Percentiles rank a stretch among this genome's conserved stretches.
Evolutionary conservation across 2,797 vertebrate species (phyloP).

Genomic region (Liparis tanakae): DNA sequence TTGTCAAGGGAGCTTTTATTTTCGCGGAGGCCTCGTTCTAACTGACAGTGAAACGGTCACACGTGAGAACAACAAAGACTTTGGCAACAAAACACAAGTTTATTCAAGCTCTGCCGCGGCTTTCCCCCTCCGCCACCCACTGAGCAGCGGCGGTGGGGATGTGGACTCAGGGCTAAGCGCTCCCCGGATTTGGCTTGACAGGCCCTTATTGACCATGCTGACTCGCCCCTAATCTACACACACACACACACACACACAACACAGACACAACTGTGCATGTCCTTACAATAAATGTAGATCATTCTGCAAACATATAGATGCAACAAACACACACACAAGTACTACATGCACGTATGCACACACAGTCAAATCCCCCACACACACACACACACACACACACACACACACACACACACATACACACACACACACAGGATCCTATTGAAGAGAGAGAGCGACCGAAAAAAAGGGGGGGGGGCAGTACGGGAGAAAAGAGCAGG

Average conservation of each 20-base stretch:
- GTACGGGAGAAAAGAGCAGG: conserved; percentile 37
- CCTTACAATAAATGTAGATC: conserved; percentile 14
- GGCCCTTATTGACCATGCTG: conserved; percentile 55
- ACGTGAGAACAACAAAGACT: conserved; percentile 20
- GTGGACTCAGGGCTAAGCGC: conserved; percentile 41
- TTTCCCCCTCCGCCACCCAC: conserved; percentile 51
- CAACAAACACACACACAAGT: conserved; percentile 10
- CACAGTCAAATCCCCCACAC: conserved; percentile 27
- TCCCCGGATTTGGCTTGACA: conserved; percentile 49
- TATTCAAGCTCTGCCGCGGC: conserved; percentile 26
- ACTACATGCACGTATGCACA: conserved; percentile 17
- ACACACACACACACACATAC: conserved; percentile 15
- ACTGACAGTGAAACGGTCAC: conserved; percentile 23
- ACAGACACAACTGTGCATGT: conserved; percentile 9
- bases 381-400: conserved; percentile 20
- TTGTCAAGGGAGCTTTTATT: conserved; percentile 12
- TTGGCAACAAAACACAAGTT: conserved; percentile 33
- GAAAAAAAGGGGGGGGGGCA: not conserved
- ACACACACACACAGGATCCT: conserved; percentile 35
- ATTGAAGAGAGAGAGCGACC: conserved; percentile 63
- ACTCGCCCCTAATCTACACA: conserved; percentile 50
- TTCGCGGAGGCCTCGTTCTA: conserved; percentile 15
- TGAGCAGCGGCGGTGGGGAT: conserved; percentile 25
- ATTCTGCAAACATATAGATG: conserved; percentile 22
- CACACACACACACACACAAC: conserved; percentile 12